Base-by-base conservation (phyloP, 2,113 vertebrate species). In the Nyctereutes procyonoides region DNA sequence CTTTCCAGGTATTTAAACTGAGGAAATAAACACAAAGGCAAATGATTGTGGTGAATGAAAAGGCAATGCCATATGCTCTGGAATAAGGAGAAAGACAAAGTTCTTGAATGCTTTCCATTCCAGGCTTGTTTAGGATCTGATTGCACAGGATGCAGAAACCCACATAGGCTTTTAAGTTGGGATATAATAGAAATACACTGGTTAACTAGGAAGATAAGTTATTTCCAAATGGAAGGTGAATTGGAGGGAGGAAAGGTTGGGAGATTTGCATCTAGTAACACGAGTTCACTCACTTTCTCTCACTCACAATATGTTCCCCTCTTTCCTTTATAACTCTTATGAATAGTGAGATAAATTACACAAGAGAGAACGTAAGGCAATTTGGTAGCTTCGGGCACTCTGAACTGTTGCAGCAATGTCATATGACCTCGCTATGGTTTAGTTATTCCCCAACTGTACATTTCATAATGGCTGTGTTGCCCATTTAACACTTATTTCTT, bases 401-500 rank as follows among this genome's bases (percentile, higher is more conserved):
- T 30, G 55, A 93, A 87, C n/a, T 11, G 1, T 55, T 60, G 2
- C 3, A 63, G 30, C 9, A 35, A 4, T 58, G 73, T 43, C 53
- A 4, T 63, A 58, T 56, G 58, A 43, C 65, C 17, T 38, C 30
- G 28, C n/a, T 32, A 20, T 26, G 11, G 35, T 74, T 83, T 51
- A n/a, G 32, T 81, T 28, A 58, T 3, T 87, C 10, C 22, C 71
- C 13, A 19, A 10, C 26, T 84, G 20, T 48, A 55, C 58, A 73
- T 56, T 93, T 22, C 48, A 16, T 60, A 87, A 84, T 32, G 62
- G 22, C 28, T 91, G 5, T 30, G 15, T 20, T 93, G 22, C 48
- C 22, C 67, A 81, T 69, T 93, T 73, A 71, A 51, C 13, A 51
- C 24, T 74, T 97, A 94, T 26, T 96, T 95, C 65, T 90, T 84